These are phyloP conservation scores for Liposcelis brunnea DNA, from an alignment of 2,888 invertebrate genomes.

Conservation along the genomic window DNA sequence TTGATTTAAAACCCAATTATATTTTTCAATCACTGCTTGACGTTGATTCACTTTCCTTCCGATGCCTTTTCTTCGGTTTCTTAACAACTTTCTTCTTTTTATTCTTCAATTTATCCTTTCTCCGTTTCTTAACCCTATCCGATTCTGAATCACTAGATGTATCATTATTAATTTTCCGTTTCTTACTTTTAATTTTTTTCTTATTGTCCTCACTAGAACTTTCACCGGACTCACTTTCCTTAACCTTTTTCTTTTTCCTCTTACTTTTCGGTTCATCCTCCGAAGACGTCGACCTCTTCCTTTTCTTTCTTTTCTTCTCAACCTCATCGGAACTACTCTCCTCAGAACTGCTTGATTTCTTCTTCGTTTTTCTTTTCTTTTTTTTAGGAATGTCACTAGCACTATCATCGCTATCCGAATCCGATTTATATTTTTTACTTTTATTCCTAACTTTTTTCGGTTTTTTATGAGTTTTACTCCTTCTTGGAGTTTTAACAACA, in stretches of 20 bases:
- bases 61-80: neutral
- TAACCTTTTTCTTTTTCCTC: slow-evolving; percentile 9
- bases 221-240: slow-evolving; percentile 8
- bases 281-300: slow-evolving; percentile 8
- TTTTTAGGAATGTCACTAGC: neutral
- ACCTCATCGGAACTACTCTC: slow-evolving; percentile 13
- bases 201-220: slow-evolving; percentile 7
- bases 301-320: slow-evolving; percentile 12
- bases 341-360: slow-evolving; percentile 8
- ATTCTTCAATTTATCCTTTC: slow-evolving; percentile 18
- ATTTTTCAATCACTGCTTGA: slow-evolving; percentile 1
- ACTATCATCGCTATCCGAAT: too few species aligned
- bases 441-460: neutral
- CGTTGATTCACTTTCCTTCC: neutral
- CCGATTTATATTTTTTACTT: neutral
- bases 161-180: slow-evolving; percentile 16
- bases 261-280: slow-evolving; percentile 11
- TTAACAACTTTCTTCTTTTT: slow-evolving; percentile 15
- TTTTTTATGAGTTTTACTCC: slow-evolving; percentile 11
- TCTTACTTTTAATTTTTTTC: slow-evolving; percentile 14
- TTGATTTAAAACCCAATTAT: neutral
- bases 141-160: slow-evolving; percentile 15
- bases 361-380: slow-evolving; percentile 8
- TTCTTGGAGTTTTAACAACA: slow-evolving; percentile 10
- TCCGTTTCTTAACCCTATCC: slow-evolving; percentile 22